phyloP scores from a whole-genome alignment of 2,797 vertebrate species.

The Sebastes vulpes region DNA sequence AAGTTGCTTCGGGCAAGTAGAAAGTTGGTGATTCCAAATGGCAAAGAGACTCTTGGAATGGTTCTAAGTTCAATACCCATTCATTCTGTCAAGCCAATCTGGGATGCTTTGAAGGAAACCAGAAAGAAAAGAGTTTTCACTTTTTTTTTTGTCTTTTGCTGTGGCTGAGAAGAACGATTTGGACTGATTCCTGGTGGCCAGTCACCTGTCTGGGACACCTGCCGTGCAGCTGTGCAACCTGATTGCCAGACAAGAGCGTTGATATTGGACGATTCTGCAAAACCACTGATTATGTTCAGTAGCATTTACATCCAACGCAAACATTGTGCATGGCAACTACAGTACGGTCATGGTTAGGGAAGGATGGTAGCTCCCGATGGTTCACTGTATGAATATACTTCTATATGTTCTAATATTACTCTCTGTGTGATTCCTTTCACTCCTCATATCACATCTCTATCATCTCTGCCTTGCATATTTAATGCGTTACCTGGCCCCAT shows the following conservation, averaged over 20 bases:
- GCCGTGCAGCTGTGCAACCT: background rate
- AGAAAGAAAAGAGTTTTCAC: background rate
- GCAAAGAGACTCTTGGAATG: background rate
- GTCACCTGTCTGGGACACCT: background rate
- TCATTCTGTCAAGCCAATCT: background rate
- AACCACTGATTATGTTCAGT: background rate
- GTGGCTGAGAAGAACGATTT: background rate
- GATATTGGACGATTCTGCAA: background rate
- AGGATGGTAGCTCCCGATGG: background rate
- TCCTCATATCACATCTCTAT: background rate
- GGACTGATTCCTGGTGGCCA: background rate
- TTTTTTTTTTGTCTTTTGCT: background rate
- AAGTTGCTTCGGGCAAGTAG: background rate
- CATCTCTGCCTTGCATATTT: background rate
- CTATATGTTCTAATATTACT: background rate
- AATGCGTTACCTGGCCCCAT: background rate
- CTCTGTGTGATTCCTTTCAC: background rate
- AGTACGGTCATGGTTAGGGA: background rate
- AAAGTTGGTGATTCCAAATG: background rate
- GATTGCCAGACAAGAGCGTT: background rate
- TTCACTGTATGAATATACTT: background rate
- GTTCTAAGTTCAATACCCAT: background rate
- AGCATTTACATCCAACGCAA: background rate
- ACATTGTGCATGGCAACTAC: background rate
- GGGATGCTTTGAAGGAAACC: background rate